phyloP scores from a whole-genome alignment of 2,888 invertebrate species.

The Pachymerium ferrugineum region DNA sequence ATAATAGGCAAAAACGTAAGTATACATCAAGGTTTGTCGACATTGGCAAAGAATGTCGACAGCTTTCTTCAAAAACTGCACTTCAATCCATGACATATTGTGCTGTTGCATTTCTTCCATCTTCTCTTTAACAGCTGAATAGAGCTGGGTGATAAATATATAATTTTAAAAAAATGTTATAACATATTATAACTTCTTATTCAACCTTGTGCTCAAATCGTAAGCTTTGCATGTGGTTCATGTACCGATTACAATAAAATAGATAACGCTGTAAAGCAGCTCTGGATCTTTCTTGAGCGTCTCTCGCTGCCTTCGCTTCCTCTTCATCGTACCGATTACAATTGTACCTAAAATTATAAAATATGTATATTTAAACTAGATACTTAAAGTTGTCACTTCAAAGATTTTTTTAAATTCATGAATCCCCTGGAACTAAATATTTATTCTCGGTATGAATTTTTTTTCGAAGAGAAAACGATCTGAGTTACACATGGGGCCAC shows the following conservation, averaged over 20 bases:
- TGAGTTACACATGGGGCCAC: too few species aligned
- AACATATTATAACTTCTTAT: not conserved
- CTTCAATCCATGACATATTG: constrained; percentile 99
- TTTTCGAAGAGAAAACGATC: too few species aligned
- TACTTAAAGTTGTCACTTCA: too few species aligned
- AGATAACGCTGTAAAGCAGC: constrained; percentile 92
- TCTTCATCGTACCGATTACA: constrained; percentile 97
- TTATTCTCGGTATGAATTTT: too few species aligned
- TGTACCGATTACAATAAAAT: constrained; percentile 97
- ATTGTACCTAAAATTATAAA: constrained; percentile 61
- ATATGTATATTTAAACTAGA: not conserved
- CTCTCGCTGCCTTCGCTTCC: constrained; percentile 90
- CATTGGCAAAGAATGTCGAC: constrained; percentile 95
- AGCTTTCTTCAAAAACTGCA: constrained; percentile 96
- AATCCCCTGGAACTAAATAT: too few species aligned
- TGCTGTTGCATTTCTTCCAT: constrained; percentile 99
- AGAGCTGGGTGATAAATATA: constrained; percentile 54
- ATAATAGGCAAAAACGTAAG: constrained; percentile 99
- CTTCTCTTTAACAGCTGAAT: constrained; percentile 91
- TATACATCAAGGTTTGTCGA: constrained; percentile 97
- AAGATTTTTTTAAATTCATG: too few species aligned
- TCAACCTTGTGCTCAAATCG: constrained; percentile 85
- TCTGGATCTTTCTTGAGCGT: constrained; percentile 90
- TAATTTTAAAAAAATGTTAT: not conserved
- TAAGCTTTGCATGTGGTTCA: constrained; percentile 98